Evolutionary conservation across 2,113 vertebrate species (phyloP).

Genomic region (Rhea pennata): DNA sequence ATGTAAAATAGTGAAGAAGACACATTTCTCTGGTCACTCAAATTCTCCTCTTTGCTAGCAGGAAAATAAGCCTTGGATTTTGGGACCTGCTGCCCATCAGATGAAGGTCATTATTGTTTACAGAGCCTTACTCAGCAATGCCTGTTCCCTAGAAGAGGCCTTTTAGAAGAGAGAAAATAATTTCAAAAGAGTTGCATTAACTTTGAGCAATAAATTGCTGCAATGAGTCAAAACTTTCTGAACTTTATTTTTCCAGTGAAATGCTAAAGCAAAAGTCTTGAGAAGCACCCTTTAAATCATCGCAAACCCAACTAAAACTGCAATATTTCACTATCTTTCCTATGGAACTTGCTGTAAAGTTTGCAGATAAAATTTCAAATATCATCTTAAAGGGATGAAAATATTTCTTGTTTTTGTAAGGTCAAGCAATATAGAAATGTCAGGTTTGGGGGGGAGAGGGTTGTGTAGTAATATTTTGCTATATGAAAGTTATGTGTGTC

Average conservation of each 20-base stretch:
- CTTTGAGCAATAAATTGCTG: background rate
- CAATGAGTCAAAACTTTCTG: background rate
- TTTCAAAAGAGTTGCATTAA: background rate
- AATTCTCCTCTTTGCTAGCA: background rate
- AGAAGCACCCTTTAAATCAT: background rate
- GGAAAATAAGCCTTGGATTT: background rate
- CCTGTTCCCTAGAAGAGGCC: background rate
- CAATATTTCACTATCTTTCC: background rate
- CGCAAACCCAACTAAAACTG: background rate
- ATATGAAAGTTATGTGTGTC: background rate
- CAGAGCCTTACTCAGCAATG: background rate
- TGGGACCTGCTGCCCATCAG: background rate
- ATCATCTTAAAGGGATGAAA: background rate
- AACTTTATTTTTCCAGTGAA: background rate
- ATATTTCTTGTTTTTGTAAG: background rate
- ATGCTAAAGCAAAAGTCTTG: background rate
- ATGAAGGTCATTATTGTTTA: background rate
- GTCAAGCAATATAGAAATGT: background rate
- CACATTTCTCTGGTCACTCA: background rate
- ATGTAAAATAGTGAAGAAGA: background rate
- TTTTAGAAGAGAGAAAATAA: background rate
- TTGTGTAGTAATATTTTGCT: background rate
- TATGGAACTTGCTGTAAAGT: background rate
- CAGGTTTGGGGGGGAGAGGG: background rate
- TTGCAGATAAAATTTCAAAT: background rate